Evolutionary conservation across 2,113 vertebrate species (phyloP).

Genomic region (Ictidomys tridecemlineatus): DNA sequence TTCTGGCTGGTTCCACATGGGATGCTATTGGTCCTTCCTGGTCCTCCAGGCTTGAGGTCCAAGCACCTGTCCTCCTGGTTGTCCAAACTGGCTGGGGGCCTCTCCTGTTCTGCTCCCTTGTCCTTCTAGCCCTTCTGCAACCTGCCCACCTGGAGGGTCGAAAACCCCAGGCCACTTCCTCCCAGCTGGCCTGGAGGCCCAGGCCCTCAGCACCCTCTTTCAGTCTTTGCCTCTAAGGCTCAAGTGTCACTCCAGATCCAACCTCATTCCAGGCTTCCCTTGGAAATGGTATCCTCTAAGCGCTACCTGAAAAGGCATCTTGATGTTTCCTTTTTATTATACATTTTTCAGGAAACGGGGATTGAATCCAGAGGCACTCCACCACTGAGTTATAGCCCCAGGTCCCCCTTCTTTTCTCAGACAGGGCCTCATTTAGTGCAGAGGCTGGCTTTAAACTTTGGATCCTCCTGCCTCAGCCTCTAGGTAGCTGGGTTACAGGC

Average conservation of each 20-base stretch:
- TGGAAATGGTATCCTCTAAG: neutral
- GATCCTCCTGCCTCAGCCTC: too few relatives aligned
- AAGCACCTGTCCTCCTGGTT: neutral
- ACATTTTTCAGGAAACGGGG: neutral
- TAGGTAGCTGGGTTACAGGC: too few relatives aligned
- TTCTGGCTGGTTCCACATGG: neutral
- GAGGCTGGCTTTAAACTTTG: too few relatives aligned
- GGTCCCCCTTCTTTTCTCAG: too few relatives aligned
- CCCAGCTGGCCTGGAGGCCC: too few relatives aligned
- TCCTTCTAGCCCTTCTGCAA: neutral
- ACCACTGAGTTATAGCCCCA: too few relatives aligned
- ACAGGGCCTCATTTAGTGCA: too few relatives aligned
- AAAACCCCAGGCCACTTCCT: neutral
- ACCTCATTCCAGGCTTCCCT: neutral
- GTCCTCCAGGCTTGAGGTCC: neutral
- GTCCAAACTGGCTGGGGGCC: neutral
- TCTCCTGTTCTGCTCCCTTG: neutral
- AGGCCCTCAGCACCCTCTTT: neutral
- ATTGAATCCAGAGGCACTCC: too few relatives aligned
- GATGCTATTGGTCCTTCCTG: neutral
- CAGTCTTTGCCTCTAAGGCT: neutral
- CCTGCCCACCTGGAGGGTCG: neutral
- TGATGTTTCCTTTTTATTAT: too few relatives aligned
- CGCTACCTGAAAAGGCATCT: neutral
- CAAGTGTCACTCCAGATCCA: neutral